A percentile compares a stretch with the other conserved stretches of the same genome.
These are phyloP conservation scores for Branchinecta sandiegonensis DNA, from an alignment of 2,888 invertebrate genomes.

Conservation along the genomic window DNA sequence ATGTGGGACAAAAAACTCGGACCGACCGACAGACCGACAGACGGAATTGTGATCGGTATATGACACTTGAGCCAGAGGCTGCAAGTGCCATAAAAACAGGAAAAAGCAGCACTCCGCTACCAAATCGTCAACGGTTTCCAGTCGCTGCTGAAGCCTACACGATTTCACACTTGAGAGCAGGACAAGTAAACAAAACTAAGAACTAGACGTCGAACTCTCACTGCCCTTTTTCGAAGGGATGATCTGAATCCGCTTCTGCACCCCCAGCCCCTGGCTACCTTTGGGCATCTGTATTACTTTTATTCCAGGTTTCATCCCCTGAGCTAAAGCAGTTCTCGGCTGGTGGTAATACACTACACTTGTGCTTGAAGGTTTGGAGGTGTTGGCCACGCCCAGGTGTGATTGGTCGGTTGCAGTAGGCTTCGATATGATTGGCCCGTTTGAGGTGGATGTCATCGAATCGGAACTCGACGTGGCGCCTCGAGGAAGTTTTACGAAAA, in stretches of 20 bases:
- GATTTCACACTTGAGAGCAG: too few relatives aligned
- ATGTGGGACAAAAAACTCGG: too few relatives aligned
- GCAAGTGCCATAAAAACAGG: too few relatives aligned
- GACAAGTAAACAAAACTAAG: too few relatives aligned
- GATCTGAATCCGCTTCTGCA: neutral
- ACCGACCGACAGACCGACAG: too few relatives aligned
- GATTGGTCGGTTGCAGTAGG: neutral
- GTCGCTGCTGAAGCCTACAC: too few relatives aligned
- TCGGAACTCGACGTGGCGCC: neutral
- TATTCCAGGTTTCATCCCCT: neutral
- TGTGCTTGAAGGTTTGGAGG: neutral
- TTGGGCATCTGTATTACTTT: neutral
- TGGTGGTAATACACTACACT: conserved; percentile 4
- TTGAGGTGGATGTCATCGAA: neutral
- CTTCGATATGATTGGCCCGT: conserved; percentile 10
- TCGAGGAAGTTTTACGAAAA: neutral
- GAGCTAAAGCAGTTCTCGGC: neutral
- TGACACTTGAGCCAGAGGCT: too few relatives aligned
- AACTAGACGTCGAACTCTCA: too few relatives aligned
- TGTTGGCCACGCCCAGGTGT: neutral
- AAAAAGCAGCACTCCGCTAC: too few relatives aligned
- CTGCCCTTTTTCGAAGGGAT: neutral
- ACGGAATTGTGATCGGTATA: too few relatives aligned
- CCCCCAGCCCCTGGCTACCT: neutral
- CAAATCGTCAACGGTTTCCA: too few relatives aligned